Conservation (phyloP, 2,888 invertebrate species). For the Keiferia lycopersicella region DNA sequence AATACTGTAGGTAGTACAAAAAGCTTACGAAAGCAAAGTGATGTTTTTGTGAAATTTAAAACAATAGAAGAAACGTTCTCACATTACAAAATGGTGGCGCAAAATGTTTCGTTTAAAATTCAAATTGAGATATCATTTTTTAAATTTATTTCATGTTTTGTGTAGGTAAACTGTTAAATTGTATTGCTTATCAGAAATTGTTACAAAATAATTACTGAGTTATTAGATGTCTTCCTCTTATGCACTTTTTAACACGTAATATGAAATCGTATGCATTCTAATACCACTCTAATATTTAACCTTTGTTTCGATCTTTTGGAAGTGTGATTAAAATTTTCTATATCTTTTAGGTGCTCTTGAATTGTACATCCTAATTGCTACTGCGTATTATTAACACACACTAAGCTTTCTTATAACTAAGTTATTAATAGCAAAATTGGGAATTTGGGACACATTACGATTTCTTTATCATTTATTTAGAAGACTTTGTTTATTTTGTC, state of each 20-base stretch:
- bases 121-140: neutral
- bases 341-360: no score
- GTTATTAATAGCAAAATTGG: no score
- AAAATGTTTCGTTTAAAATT: constrained; percentile 38
- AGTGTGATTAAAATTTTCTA: no score
- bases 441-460: neutral
- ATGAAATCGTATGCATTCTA: no score
- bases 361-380: no score
- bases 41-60: constrained; percentile 17
- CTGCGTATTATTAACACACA: no score
- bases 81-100: constrained; percentile 45
- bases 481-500: neutral
- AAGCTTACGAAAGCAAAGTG: constrained; percentile 37
- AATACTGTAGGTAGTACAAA: constrained; percentile 47
- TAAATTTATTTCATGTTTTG: neutral
- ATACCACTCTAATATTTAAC: no score
- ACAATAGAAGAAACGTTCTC: constrained; percentile 47
- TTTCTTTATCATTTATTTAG: neutral
- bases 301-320: no score
- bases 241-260: no score
- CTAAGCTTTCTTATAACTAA: no score
- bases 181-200: no score
- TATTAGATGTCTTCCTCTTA: no score
- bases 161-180: neutral
- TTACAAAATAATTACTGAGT: neutral